phyloP scores from a whole-genome alignment of 2,113 vertebrate species.

The Pygoscelis antarcticus region DNA sequence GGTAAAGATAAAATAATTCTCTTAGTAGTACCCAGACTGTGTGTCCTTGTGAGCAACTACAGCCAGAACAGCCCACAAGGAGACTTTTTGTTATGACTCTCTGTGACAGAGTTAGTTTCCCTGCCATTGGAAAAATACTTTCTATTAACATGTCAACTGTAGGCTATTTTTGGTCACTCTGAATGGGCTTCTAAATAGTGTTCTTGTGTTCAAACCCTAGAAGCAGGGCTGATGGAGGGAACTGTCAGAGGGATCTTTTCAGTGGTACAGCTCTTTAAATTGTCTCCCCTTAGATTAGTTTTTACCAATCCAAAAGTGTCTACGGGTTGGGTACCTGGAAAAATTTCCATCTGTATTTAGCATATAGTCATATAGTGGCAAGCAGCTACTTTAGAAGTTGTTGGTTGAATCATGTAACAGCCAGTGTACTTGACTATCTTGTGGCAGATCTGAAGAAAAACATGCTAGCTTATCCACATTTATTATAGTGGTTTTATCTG shows the following conservation, averaged over 20 bases:
- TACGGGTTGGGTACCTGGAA: neutral
- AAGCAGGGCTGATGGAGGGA: neutral
- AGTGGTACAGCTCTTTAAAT: neutral
- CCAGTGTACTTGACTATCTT: neutral
- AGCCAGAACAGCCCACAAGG: neutral
- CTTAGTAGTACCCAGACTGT: neutral
- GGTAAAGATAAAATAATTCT: neutral
- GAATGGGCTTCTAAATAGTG: neutral
- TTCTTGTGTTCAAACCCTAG: neutral
- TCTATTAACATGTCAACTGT: neutral
- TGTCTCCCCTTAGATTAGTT: neutral
- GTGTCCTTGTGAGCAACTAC: neutral
- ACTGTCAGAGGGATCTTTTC: neutral
- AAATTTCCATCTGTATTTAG: neutral
- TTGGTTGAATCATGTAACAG: neutral
- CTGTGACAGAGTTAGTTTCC: neutral
- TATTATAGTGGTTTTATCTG: neutral
- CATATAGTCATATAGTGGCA: neutral
- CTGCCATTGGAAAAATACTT: neutral
- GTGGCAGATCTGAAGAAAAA: neutral
- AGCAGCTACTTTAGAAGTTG: neutral
- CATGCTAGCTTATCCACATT: neutral
- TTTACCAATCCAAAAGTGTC: neutral
- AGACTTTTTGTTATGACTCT: neutral
- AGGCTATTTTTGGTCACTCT: neutral